A percentile compares a stretch with the other conserved stretches of the same genome.
Conservation (phyloP, 1,140 invertebrate genomes). For the Bombyx mandarina region DNA sequence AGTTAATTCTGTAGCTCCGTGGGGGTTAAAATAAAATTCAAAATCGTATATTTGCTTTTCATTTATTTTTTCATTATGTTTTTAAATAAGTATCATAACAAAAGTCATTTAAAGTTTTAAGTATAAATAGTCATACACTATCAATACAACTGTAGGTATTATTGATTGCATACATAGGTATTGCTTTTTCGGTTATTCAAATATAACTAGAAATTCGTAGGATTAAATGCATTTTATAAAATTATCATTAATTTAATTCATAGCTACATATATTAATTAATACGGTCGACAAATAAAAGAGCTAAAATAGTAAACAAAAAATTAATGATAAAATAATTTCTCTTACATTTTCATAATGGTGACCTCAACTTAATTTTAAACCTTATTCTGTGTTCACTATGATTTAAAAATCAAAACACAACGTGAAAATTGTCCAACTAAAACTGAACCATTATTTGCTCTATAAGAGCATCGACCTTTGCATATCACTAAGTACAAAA, state of each 20-base stretch:
- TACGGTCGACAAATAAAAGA: no score
- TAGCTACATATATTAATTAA: conserved; percentile 23
- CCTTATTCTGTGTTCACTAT: no score
- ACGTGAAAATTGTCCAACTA: no score
- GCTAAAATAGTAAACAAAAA: no score
- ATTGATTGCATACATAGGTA: conserved; percentile 42
- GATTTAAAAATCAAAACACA: no score
- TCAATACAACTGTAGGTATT: conserved; percentile 53
- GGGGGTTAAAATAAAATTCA: conserved; percentile 24
- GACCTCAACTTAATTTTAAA: no score
- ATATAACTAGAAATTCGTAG: conserved; percentile 38
- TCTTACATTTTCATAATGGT: no score
- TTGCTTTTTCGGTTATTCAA: conserved; percentile 43
- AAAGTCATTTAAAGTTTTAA: conserved; percentile 56
- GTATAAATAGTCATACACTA: conserved; percentile 68
- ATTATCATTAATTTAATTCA: conserved; percentile 42
- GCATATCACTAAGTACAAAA: conserved; percentile 57
- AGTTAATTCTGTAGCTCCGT: no score
- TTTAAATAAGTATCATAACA: conserved; percentile 68
- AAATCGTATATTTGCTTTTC: conserved; percentile 56
- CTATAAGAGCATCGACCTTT: not conserved
- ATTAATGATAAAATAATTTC: no score
- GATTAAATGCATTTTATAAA: conserved; percentile 40
- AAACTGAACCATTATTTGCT: no score
- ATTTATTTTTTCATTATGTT: conserved; percentile 66